phyloP scores from a whole-genome alignment of 92 coral and sea anemone genomes.

The Bergia sp. region DNA sequence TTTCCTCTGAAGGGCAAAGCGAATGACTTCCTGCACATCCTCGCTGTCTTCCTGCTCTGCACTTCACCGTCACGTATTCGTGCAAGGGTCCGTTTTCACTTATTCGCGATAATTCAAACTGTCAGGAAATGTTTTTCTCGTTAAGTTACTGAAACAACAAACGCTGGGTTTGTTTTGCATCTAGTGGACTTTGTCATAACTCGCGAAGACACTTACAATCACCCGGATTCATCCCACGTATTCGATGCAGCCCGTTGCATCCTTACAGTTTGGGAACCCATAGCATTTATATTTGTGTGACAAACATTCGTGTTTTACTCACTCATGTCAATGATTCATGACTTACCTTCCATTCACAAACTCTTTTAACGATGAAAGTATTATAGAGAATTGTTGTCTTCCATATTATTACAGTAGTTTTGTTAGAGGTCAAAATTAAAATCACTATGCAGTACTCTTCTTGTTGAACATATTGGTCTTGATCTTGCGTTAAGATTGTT shows the following conservation, averaged over 20 bases:
- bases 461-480: too few species aligned
- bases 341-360: neutral
- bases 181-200: neutral
- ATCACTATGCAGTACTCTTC: too few species aligned
- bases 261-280: neutral
- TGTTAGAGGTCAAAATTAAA: too few species aligned
- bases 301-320: neutral
- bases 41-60: constrained; percentile 17
- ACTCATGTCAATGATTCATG: neutral
- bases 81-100: neutral
- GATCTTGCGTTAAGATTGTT: too few species aligned
- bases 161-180: neutral
- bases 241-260: neutral
- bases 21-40: constrained; percentile 10
- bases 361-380: neutral
- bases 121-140: neutral
- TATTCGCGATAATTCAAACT: neutral
- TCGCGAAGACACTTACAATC: neutral
- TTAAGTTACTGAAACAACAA: neutral
- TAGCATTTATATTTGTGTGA: too few species aligned
- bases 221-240: neutral
- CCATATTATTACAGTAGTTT: too few species aligned
- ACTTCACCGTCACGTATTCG: constrained; percentile 27
- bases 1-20: neutral
- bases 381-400: too few species aligned